These are phyloP conservation scores for Lipophrys pholis DNA, from an alignment of 2,113 vertebrate genomes.

Conservation along the genomic window DNA sequence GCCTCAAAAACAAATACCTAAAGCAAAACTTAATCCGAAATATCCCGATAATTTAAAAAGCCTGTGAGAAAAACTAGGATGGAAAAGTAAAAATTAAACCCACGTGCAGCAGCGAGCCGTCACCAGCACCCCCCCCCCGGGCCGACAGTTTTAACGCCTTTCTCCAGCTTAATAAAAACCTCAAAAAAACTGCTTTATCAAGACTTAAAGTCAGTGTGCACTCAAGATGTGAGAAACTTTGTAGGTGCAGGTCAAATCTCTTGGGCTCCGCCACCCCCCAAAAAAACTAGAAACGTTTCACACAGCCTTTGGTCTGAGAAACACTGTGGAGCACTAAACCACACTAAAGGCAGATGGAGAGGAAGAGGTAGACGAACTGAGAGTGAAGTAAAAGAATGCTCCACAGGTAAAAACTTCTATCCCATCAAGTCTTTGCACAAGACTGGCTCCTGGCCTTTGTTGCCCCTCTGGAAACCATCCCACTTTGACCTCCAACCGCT, in stretches of 20 bases:
- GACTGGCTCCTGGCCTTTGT: background rate
- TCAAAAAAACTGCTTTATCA: background rate
- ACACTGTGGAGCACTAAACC: constrained; percentile 46
- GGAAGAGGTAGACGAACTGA: constrained; percentile 53
- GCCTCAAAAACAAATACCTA: too few relatives aligned
- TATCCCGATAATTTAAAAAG: background rate
- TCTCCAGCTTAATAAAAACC: background rate
- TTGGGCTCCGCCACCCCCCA: constrained; percentile 6
- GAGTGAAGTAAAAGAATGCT: constrained; percentile 53
- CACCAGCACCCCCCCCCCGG: background rate
- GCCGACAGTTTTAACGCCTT: constrained; percentile 10
- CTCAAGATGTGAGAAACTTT: constrained; percentile 1
- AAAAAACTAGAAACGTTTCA: constrained; percentile 11
- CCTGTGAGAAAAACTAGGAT: background rate
- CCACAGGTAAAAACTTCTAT: constrained; percentile 44
- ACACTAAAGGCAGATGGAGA: constrained; percentile 46
- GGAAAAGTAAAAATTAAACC: background rate
- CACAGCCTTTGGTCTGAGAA: constrained; percentile 71
- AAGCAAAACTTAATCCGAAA: too few relatives aligned
- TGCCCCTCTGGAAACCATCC: constrained; percentile 3
- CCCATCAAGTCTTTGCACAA: constrained; percentile 31
- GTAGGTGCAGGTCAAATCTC: background rate
- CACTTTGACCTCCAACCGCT: constrained; percentile 1
- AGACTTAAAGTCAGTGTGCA: background rate
- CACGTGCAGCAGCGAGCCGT: background rate